Evolutionary conservation across 2,797 vertebrate species (phyloP).

Genomic region (Linurgus olivaceus): DNA sequence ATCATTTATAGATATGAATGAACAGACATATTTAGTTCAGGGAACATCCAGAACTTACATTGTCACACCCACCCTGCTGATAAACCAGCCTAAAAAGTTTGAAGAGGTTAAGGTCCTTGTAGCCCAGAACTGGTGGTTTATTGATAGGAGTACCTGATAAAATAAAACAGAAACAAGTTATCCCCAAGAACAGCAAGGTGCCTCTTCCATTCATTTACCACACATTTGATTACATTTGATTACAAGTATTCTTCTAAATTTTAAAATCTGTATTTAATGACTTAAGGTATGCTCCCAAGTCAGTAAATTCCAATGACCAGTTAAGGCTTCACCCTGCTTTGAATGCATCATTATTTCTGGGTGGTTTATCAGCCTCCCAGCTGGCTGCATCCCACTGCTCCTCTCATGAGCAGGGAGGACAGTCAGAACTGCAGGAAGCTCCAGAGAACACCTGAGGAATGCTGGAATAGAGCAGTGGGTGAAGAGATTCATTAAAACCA

Average conservation of each 20-base stretch:
- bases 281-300: background rate
- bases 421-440: background rate
- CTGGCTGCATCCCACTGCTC: background rate
- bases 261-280: background rate
- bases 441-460: background rate
- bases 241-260: background rate
- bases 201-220: background rate
- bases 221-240: background rate
- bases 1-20: background rate
- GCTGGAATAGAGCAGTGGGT: background rate
- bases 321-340: background rate
- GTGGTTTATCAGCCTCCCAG: background rate
- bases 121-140: conserved; percentile 96
- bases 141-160: conserved; percentile 94
- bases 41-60: conserved; percentile 77
- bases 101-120: conserved; percentile 98
- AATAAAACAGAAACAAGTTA: background rate
- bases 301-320: background rate
- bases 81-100: conserved; percentile 95
- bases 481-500: background rate
- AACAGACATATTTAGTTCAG: background rate
- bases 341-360: background rate
- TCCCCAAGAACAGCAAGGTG: background rate
- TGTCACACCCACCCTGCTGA: conserved; percentile 93
- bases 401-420: background rate